These are phyloP conservation scores for Furnarius figulus DNA, from an alignment of 2,113 vertebrate species.

Conservation along the genomic window DNA sequence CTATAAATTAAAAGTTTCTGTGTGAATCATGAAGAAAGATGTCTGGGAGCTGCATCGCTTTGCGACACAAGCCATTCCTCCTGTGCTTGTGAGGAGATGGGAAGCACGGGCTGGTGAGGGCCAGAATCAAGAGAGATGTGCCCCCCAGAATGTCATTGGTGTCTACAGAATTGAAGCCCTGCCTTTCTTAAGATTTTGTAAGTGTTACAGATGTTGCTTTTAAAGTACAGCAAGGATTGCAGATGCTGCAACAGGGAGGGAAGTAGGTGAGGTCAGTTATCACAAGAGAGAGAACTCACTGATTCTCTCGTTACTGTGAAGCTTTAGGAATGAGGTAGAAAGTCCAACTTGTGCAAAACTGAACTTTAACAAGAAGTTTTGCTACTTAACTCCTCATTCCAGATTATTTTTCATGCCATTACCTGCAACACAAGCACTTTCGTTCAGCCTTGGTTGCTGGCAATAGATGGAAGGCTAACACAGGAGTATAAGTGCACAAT, in stretches of 20 bases:
- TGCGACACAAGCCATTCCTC: background rate
- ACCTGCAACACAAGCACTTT: background rate
- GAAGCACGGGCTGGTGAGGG: background rate
- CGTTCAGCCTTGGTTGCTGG: background rate
- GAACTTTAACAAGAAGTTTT: background rate
- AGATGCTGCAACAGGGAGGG: background rate
- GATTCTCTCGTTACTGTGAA: background rate
- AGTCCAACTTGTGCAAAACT: background rate
- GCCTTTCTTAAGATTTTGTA: background rate
- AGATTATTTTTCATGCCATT: background rate
- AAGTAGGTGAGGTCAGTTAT: background rate
- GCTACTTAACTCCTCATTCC: background rate
- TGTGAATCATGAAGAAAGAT: conserved; percentile 16
- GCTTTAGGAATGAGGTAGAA: background rate
- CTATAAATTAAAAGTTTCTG: conserved; percentile 61
- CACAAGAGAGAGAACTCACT: background rate
- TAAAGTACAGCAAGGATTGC: background rate
- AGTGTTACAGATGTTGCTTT: background rate
- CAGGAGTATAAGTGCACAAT: background rate
- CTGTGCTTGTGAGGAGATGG: background rate
- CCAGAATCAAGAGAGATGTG: background rate
- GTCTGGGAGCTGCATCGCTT: background rate
- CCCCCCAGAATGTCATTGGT: background rate
- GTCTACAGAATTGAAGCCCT: background rate
- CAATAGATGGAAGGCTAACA: background rate